phyloP scores from a whole-genome alignment of 37 sponge, comb jelly and placozoan genomes.

The Tethya wilhelma region DNA sequence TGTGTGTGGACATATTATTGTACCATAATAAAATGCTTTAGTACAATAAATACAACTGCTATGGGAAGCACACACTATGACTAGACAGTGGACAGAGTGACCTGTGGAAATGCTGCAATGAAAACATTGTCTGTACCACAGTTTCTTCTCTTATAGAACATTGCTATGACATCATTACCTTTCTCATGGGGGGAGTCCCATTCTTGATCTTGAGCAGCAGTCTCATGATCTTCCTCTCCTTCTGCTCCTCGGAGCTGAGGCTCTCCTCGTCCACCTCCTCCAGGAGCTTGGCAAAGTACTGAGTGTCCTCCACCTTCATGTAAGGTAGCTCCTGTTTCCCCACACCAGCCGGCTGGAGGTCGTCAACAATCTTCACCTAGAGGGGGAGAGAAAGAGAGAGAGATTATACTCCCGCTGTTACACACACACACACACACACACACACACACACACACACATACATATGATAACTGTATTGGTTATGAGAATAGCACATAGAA shows the following conservation, averaged over 20 bases:
- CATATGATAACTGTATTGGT: not conserved
- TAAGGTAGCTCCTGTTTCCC: constrained; percentile 82
- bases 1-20: too few species aligned
- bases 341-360: constrained; percentile 79
- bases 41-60: too few species aligned
- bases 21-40: too few species aligned
- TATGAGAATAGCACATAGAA: too few species aligned
- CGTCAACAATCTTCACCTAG: constrained; percentile 79
- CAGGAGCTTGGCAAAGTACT: constrained; percentile 94
- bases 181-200: constrained; percentile 99
- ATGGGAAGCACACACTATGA: too few species aligned
- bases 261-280: constrained; percentile 92
- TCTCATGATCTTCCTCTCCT: constrained; percentile 95
- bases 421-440: constrained; percentile 15
- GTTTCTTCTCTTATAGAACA: not conserved
- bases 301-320: constrained; percentile 96
- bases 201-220: constrained; percentile 98
- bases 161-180: constrained; percentile 37
- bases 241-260: constrained; percentile 93
- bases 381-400: constrained; percentile 5
- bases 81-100: too few species aligned
- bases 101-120: too few species aligned
- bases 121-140: too few species aligned
- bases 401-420: too few species aligned
- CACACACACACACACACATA: constrained; percentile 21